Evolutionary conservation across 2,888 invertebrate genomes (phyloP).

Genomic region (Ceramica pisi): DNA sequence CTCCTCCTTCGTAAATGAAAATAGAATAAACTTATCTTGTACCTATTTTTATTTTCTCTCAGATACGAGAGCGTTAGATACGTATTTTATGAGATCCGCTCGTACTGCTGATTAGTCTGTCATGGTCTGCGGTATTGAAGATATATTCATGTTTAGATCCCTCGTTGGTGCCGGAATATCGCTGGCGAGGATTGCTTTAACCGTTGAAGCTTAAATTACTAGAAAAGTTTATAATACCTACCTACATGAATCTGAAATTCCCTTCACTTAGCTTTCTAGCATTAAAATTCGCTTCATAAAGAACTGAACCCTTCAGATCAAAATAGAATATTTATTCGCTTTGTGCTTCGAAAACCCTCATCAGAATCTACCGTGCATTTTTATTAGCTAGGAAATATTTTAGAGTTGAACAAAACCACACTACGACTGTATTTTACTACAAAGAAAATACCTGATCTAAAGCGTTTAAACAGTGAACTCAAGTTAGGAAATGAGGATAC

Average conservation of each 20-base stretch:
- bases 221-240: slow-evolving; percentile 10
- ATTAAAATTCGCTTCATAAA: neutral
- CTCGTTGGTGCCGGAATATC: slow-evolving; percentile 50
- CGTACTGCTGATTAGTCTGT: slow-evolving; percentile 67
- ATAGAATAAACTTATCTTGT: slow-evolving; percentile 46
- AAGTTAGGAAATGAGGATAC: slow-evolving; percentile 18
- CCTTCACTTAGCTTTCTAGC: neutral
- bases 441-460: neutral
- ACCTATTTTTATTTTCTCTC: slow-evolving; percentile 57
- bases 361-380: slow-evolving; percentile 6
- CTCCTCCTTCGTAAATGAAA: slow-evolving; percentile 32
- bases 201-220: slow-evolving; percentile 13
- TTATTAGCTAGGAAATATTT: neutral
- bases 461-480: neutral
- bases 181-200: slow-evolving; percentile 51
- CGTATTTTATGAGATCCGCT: slow-evolving; percentile 69
- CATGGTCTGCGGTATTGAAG: slow-evolving; percentile 69
- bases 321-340: slow-evolving; percentile 23
- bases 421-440: neutral
- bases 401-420: neutral
- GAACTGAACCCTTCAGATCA: neutral
- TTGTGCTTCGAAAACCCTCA: slow-evolving; percentile 9
- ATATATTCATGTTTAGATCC: slow-evolving; percentile 67
- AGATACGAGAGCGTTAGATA: slow-evolving; percentile 47
- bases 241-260: slow-evolving; percentile 7